Evolutionary conservation across 2,888 invertebrate genomes (phyloP).

Genomic region (Apoderus coryli): DNA sequence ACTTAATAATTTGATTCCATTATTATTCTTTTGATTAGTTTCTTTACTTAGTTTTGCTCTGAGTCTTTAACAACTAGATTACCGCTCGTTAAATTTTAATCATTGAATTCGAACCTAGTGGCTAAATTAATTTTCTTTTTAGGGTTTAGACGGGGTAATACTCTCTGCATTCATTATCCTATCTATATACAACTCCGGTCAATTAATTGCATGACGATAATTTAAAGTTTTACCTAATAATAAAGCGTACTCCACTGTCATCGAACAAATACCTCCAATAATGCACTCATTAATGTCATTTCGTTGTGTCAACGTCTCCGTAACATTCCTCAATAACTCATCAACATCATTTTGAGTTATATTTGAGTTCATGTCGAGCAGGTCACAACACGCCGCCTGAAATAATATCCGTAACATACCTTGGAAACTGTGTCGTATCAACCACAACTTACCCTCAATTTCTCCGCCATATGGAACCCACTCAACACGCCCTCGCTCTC

Average conservation of each 20-base stretch:
- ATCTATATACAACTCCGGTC: too few species aligned
- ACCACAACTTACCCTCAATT: constrained; percentile 21
- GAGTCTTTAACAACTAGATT: too few species aligned
- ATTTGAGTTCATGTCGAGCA: constrained; percentile 14
- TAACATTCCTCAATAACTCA: constrained; percentile 16
- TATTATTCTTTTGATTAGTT: too few species aligned
- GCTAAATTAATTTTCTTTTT: too few species aligned
- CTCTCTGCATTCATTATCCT: too few species aligned
- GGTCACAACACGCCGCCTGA: constrained; percentile 16
- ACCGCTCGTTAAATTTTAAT: too few species aligned
- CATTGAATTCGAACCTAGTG: too few species aligned
- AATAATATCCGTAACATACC: constrained; percentile 8
- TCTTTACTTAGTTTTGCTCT: too few species aligned
- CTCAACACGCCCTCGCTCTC: constrained; percentile 20
- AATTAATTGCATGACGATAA: too few species aligned
- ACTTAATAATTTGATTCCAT: too few species aligned
- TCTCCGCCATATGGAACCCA: constrained; percentile 23
- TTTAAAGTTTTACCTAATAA: constrained; percentile 25
- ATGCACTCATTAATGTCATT: constrained; percentile 28
- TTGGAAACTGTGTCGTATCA: neutral
- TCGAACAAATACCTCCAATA: constrained; percentile 19
- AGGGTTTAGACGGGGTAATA: too few species aligned
- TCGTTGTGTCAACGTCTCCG: constrained; percentile 21
- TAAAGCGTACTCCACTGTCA: constrained; percentile 23
- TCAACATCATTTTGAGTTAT: constrained; percentile 13